Evolutionary conservation across 1,140 invertebrate species (phyloP).

Genomic region (Myzus persicae): DNA sequence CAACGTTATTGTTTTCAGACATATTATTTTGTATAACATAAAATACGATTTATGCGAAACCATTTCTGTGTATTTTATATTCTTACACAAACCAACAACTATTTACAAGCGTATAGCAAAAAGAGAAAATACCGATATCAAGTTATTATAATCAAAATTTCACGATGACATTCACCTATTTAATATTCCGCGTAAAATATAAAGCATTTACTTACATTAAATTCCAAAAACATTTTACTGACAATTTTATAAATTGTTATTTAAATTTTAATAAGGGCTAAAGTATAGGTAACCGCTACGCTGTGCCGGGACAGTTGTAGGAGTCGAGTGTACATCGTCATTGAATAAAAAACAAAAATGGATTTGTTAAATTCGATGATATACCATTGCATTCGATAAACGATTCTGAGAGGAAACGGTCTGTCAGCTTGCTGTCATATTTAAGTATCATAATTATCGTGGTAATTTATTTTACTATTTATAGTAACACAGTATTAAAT

Average conservation of each 20-base stretch:
- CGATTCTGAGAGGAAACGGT: no score
- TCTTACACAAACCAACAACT: not conserved
- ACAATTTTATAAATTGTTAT: not conserved
- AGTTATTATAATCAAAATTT: not conserved
- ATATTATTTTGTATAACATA: not conserved
- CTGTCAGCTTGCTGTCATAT: no score
- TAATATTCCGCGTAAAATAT: not conserved
- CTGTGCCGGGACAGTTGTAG: no score
- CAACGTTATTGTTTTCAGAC: not conserved
- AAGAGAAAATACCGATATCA: not conserved
- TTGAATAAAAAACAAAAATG: no score
- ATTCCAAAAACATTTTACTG: not conserved
- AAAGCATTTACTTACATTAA: not conserved
- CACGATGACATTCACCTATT: not conserved
- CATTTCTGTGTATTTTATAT: not conserved
- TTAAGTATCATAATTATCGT: no score
- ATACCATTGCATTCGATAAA: no score
- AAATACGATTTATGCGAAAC: not conserved
- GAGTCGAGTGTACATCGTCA: no score
- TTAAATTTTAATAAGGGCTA: not conserved
- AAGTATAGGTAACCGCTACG: no score
- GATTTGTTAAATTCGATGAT: no score
- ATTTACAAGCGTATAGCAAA: not conserved
- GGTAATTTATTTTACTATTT: no score
- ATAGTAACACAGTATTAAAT: no score